Percentiles rank a stretch among this genome's conserved stretches.
phyloP scores from a whole-genome alignment of 2,113 vertebrate species.

The Sturnus vulgaris region DNA sequence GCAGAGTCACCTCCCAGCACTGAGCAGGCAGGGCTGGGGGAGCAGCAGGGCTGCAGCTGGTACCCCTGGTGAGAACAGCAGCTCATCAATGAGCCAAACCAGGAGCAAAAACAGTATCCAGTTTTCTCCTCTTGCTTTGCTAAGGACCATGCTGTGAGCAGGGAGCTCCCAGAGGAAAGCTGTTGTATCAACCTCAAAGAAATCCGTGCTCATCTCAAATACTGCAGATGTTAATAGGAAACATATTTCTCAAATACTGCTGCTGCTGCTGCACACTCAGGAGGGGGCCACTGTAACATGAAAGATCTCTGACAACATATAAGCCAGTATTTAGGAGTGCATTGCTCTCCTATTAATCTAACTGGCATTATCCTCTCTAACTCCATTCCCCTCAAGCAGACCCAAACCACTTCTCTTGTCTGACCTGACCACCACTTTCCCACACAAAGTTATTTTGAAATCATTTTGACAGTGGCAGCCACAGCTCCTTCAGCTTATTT shows the following conservation, averaged over 20 bases:
- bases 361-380: neutral
- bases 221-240: neutral
- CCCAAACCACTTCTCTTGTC: neutral
- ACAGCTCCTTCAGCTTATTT: conserved; percentile 19
- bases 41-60: neutral
- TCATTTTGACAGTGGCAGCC: neutral
- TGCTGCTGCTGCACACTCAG: neutral
- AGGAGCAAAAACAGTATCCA: neutral
- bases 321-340: neutral
- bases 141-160: neutral
- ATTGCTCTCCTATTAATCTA: neutral
- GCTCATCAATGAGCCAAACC: neutral
- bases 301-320: neutral
- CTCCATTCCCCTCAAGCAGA: neutral
- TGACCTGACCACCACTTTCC: neutral
- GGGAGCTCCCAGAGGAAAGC: neutral
- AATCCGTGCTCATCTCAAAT: rapidly evolving
- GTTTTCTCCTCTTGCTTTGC: neutral
- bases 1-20: neutral
- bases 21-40: neutral
- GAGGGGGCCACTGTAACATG: neutral
- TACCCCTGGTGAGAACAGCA: neutral
- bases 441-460: conserved; percentile 20
- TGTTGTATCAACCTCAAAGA: neutral
- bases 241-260: neutral